These are phyloP conservation scores for Drosophila sordidapex DNA, from an alignment of 2,888 invertebrate species.

Conservation along the genomic window DNA sequence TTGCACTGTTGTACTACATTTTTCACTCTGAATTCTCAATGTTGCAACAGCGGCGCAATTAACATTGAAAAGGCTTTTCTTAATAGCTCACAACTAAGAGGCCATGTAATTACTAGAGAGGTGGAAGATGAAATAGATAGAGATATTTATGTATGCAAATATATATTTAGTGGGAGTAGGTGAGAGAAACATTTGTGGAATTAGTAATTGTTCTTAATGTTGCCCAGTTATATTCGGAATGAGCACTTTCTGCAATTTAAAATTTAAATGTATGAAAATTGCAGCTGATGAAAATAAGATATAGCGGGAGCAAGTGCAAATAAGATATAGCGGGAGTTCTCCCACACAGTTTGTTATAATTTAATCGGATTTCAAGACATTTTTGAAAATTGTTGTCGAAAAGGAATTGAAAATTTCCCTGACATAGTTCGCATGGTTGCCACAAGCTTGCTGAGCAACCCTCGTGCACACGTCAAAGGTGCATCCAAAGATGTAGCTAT, in stretches of 20 bases:
- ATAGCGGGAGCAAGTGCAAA: constrained; percentile 43
- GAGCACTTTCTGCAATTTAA: constrained; percentile 33
- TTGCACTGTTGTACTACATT: constrained; percentile 17
- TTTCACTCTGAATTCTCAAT: constrained; percentile 16
- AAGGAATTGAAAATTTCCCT: not conserved
- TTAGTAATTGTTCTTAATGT: constrained; percentile 39
- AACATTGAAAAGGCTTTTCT: constrained; percentile 58
- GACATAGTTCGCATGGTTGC: not conserved
- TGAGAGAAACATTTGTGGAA: constrained; percentile 23
- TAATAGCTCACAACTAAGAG: constrained; percentile 39
- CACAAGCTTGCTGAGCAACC: constrained; percentile 3
- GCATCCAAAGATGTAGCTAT: constrained; percentile 19
- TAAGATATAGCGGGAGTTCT: constrained; percentile 25
- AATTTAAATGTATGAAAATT: constrained; percentile 34
- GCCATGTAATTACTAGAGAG: constrained; percentile 40
- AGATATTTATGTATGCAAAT: no score
- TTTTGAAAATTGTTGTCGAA: not conserved
- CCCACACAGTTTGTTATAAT: not conserved
- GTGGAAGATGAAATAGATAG: not conserved
- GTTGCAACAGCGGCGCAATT: constrained; percentile 45
- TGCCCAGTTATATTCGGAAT: constrained; percentile 23
- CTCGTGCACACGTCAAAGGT: constrained; percentile 6
- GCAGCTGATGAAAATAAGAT: constrained; percentile 36
- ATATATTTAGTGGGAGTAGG: not conserved
- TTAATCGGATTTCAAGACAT: not conserved